Evolutionary conservation across 2,113 vertebrate genomes (phyloP).

Genomic region (Pangasianodon hypophthalmus): DNA sequence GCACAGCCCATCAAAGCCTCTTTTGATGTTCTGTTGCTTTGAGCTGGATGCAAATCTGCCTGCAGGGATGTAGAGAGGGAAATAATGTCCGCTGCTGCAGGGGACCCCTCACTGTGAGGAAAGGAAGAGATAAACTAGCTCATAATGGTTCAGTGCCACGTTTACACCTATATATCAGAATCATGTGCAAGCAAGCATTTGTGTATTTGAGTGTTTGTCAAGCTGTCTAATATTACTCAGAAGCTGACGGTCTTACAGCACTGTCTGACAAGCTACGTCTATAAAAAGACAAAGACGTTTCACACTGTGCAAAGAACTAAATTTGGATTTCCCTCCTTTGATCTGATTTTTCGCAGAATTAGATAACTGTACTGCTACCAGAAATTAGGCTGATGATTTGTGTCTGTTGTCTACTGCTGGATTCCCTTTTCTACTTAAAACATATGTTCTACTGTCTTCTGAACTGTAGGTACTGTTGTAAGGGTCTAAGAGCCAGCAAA

Average conservation of each 20-base stretch:
- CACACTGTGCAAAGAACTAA: not conserved
- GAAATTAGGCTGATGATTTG: not conserved
- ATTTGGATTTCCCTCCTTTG: not conserved
- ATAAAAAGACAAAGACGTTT: not conserved
- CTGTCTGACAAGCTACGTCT: not conserved
- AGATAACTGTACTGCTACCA: not conserved
- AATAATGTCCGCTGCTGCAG: slow-evolving; percentile 17
- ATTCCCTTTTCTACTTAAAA: not conserved
- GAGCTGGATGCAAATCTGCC: slow-evolving; percentile 54
- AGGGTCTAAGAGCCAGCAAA: not conserved
- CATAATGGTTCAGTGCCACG: not conserved
- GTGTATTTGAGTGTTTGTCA: not conserved
- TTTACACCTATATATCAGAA: slow-evolving; percentile 2
- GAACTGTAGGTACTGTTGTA: not conserved
- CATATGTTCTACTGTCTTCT: not conserved
- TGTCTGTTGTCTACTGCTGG: not conserved
- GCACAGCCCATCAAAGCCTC: slow-evolving; percentile 44
- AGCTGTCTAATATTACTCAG: not conserved
- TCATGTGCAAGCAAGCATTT: not conserved
- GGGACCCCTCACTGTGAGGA: not conserved
- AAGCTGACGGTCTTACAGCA: not conserved
- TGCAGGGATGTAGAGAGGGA: slow-evolving; percentile 27
- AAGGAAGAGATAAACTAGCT: not conserved
- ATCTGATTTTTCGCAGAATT: not conserved
- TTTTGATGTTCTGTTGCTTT: slow-evolving; percentile 55